phyloP scores from a whole-genome alignment of 2,113 vertebrate genomes.

The Fregetta grallaria region DNA sequence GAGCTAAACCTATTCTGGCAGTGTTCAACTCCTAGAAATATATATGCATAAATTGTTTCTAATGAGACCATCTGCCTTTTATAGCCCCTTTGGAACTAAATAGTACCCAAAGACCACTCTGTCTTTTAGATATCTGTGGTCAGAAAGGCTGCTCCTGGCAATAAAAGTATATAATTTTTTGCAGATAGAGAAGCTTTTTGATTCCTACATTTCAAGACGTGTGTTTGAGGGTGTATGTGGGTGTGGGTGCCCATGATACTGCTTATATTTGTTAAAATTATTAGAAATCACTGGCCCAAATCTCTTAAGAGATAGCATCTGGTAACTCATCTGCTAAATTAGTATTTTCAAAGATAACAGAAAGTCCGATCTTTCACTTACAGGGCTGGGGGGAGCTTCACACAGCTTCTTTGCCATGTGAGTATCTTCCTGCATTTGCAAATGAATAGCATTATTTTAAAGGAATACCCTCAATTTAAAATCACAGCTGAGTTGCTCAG shows the following conservation, averaged over 20 bases:
- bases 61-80: conserved; percentile 87
- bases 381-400: neutral
- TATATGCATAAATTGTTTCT: conserved; percentile 87
- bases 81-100: conserved; percentile 82
- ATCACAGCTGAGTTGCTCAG: neutral
- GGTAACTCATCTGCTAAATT: conserved; percentile 18
- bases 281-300: conserved; percentile 7
- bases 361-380: neutral
- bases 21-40: conserved; percentile 81
- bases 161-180: neutral
- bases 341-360: conserved; percentile 10
- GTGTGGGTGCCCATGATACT: accelerated
- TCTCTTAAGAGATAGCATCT: conserved; percentile 6
- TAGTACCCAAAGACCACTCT: conserved; percentile 80
- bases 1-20: conserved; percentile 79
- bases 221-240: neutral
- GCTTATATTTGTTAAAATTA: neutral
- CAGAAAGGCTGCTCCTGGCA: conserved; percentile 66
- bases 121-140: conserved; percentile 79
- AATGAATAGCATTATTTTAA: neutral
- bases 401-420: neutral
- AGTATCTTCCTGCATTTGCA: neutral
- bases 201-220: neutral
- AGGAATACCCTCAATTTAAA: neutral
- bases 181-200: neutral